A percentile compares a stretch with the other conserved stretches of the same genome.
Conservation (phyloP, 2,113 vertebrate species). For the Nycticryphes semicollaris region DNA sequence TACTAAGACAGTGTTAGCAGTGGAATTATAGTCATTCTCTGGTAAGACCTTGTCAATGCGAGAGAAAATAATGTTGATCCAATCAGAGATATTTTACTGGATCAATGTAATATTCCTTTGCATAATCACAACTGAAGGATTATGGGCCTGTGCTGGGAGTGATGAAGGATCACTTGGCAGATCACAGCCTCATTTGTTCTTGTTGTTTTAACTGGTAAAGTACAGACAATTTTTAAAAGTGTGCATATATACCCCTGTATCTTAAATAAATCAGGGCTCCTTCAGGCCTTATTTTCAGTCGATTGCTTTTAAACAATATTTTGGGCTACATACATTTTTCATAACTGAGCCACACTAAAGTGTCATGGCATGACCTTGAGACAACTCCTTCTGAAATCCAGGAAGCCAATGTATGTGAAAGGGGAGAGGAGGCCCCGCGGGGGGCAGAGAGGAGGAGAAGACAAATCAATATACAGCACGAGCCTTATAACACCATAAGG, state of each 20-base stretch:
- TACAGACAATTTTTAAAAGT: background rate
- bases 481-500: background rate
- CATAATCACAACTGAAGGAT: conserved; percentile 57
- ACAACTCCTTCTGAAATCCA: background rate
- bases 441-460: background rate
- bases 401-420: background rate
- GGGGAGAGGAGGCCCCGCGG: background rate
- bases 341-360: background rate
- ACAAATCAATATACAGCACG: background rate
- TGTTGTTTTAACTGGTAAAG: conserved; percentile 21
- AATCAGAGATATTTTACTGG: conserved; percentile 70
- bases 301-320: conserved; percentile 27
- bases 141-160: conserved; percentile 32
- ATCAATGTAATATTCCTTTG: conserved; percentile 67
- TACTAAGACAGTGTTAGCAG: conserved; percentile 70
- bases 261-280: background rate
- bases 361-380: conserved; percentile 25
- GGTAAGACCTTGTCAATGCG: conserved; percentile 62
- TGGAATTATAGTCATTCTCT: conserved; percentile 69
- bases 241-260: background rate
- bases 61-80: conserved; percentile 69
- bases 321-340: conserved; percentile 6
- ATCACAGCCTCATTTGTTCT: conserved; percentile 46
- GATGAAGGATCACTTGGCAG: conserved; percentile 45
- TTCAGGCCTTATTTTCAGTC: background rate